These are phyloP conservation scores for Gastrophryne carolinensis DNA, from an alignment of 2,797 vertebrate genomes.

Conservation along the genomic window DNA sequence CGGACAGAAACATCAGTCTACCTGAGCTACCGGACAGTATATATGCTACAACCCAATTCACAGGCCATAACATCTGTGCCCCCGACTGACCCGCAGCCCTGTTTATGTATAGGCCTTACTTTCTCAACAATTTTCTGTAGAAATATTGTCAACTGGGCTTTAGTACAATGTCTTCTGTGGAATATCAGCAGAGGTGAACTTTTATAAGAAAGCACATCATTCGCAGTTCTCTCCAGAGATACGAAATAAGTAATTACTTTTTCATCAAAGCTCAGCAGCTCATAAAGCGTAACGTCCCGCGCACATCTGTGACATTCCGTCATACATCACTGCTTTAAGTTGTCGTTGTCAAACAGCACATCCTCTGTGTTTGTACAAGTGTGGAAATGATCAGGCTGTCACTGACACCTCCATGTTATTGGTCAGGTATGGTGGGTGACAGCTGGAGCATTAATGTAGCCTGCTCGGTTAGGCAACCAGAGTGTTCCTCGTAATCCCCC, in stretches of 20 bases:
- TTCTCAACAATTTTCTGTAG: too few species aligned
- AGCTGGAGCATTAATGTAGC: constrained; percentile 34
- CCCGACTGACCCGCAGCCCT: too few species aligned
- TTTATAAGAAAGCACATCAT: background rate
- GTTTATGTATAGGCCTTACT: too few species aligned
- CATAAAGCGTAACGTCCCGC: background rate
- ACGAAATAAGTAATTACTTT: constrained; percentile 1
- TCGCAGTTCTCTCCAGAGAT: background rate
- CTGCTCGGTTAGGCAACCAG: constrained; percentile 25
- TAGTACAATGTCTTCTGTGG: background rate
- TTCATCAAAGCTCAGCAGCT: background rate
- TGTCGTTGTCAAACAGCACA: background rate
- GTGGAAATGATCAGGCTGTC: constrained; percentile 28
- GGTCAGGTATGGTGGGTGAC: constrained; percentile 18
- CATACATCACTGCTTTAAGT: constrained; percentile 3
- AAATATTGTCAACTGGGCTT: background rate
- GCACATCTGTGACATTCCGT: constrained; percentile 9
- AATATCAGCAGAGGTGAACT: background rate
- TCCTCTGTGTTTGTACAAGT: constrained; percentile 7
- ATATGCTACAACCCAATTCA: too few species aligned
- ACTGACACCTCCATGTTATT: constrained; percentile 3
- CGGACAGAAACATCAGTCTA: too few species aligned
- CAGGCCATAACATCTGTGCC: too few species aligned
- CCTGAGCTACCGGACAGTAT: too few species aligned
- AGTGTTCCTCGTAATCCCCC: constrained; percentile 15